phyloP scores from a whole-genome alignment of 2,113 vertebrate species.

The Etheostoma cragini region DNA sequence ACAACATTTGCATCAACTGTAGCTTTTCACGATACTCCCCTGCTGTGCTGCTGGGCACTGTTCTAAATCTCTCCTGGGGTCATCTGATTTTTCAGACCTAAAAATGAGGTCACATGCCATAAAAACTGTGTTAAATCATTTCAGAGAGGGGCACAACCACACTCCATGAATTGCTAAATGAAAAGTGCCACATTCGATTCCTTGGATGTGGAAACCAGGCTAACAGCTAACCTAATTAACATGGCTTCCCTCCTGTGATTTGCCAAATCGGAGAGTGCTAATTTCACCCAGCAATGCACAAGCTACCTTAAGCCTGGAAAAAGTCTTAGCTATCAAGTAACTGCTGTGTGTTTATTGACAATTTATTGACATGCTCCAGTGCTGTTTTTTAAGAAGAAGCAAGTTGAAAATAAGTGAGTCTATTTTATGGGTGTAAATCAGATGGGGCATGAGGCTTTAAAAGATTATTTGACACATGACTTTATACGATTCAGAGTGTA shows the following conservation, averaged over 20 bases:
- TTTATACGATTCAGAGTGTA: background rate
- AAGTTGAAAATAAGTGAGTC: background rate
- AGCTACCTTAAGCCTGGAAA: constrained; percentile 8
- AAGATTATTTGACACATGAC: background rate
- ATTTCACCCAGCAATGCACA: constrained; percentile 54
- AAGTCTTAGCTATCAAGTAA: background rate
- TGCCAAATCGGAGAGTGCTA: constrained; percentile 45
- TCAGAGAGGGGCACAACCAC: constrained; percentile 5
- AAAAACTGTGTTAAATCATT: constrained; percentile 20
- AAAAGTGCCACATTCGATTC: constrained; percentile 26
- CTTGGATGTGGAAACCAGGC: constrained; percentile 49
- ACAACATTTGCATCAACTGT: background rate
- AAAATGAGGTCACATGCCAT: constrained; percentile 25
- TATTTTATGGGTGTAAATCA: background rate
- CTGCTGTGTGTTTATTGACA: background rate
- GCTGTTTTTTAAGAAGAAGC: background rate
- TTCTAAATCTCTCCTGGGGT: background rate
- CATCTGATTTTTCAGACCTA: background rate
- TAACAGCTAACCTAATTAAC: constrained; percentile 63
- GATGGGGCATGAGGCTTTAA: background rate
- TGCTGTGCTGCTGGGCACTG: background rate
- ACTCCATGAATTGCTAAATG: constrained; percentile 11
- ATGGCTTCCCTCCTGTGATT: constrained; percentile 51
- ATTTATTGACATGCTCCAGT: background rate
- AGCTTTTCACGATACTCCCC: background rate